Base-by-base conservation (phyloP, 2,888 invertebrate genomes). In the Nomada ruficornis region DNA sequence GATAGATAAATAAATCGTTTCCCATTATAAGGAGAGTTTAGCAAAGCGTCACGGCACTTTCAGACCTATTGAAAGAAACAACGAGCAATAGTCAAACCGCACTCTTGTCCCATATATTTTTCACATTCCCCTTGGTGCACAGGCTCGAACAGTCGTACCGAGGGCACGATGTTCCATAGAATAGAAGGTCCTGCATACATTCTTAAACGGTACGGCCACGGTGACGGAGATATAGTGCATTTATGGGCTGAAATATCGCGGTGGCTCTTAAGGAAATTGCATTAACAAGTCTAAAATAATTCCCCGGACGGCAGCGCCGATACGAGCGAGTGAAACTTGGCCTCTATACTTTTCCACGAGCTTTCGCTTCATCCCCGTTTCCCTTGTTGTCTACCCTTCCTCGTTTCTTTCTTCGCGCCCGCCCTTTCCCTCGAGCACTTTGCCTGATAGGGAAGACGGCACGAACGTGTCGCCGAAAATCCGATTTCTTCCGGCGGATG, bases 201-300 rank as follows among this genome's bases (percentile, higher is more conserved):
- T 72, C 75, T 79, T 78, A 75, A 65, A 47, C 57, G 42, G 65
- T 44, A 36, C 62, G 63, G 55, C 23, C 59, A 54, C 52, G 59
- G 50, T 59, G 80, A 73, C 62, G 67, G 54, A 57, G 62, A 70
- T 77, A 69, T 72, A 64, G 77, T 68, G 70, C 77, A 36, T 79
- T 77, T 78, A 81, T 65, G 77, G 57, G 36, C 47, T 75, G 75
- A 77, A 67, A 44, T 74, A 84, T 68, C 77, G 72, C 50, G 20
- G 60, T 52, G 64, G 86, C 89, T 89, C 86, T 88, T 80, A 88
- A 76, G 83, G 73, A 85, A 88, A 88, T 88, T 88, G 85, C 88
- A 88, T 88, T 88, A 88, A 88, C 89, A 88, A 88, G 88, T 88
- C 88, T 88, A 89, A 88, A 88, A 89, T 89, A 85, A 88, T 89